These are phyloP conservation scores for Pipistrellus pygmaeus DNA, from an alignment of 2,797 vertebrate genomes.

Conservation along the genomic window DNA sequence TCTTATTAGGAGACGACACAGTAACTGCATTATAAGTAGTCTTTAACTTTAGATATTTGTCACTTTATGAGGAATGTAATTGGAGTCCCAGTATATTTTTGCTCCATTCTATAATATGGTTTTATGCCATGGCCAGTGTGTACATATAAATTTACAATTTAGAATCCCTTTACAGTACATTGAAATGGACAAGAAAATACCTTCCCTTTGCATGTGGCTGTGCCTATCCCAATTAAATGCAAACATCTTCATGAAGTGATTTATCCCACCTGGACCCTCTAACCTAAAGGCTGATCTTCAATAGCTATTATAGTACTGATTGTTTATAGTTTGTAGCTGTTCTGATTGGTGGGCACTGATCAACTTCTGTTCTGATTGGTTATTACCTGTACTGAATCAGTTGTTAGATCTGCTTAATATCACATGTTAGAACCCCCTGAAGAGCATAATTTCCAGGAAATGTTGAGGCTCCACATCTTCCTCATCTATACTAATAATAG, in stretches of 20 bases:
- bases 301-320: background rate
- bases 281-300: background rate
- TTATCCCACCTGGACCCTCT: background rate
- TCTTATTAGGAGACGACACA: background rate
- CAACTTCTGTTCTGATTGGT: background rate
- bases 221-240: background rate
- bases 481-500: background rate
- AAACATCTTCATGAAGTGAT: background rate
- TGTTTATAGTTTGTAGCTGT: background rate
- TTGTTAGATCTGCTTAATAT: background rate
- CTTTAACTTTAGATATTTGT: background rate
- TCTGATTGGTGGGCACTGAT: background rate
- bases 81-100: background rate
- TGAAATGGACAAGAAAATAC: no score
- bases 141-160: background rate
- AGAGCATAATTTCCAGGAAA: background rate
- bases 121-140: background rate
- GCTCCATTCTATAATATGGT: background rate
- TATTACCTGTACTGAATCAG: background rate
- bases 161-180: background rate
- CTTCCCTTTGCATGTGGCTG: no score
- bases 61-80: background rate
- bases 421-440: background rate
- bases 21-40: background rate
- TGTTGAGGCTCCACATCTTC: background rate